phyloP scores from a whole-genome alignment of 2,797 vertebrate species.

The Varecia variegata region DNA sequence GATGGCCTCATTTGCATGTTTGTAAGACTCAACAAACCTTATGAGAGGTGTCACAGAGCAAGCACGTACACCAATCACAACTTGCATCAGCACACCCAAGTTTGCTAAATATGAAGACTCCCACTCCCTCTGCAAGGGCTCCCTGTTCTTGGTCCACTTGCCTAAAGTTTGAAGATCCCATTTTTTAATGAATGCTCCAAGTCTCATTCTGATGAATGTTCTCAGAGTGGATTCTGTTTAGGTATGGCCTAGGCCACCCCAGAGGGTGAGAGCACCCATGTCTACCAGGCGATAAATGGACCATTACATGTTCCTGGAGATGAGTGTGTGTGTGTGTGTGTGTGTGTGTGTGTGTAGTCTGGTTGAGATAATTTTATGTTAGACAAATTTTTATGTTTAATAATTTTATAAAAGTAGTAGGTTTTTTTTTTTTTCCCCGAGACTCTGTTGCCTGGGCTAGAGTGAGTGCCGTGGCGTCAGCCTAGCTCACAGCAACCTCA shows the following conservation, averaged over 20 bases:
- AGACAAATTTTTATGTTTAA: not conserved
- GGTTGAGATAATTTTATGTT: not conserved
- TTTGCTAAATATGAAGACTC: not conserved
- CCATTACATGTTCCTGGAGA: not conserved
- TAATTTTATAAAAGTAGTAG: not conserved
- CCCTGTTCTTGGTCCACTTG: not conserved
- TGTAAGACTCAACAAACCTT: no score
- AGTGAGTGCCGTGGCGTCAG: no score
- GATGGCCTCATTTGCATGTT: not conserved
- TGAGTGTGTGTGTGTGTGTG: not conserved
- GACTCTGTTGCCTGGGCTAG: no score
- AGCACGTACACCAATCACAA: not conserved
- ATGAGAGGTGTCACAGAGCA: no score
- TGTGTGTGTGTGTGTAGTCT: not conserved
- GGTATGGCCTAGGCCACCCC: not conserved
- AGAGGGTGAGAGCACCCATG: not conserved
- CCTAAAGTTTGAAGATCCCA: not conserved
- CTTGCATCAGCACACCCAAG: no score
- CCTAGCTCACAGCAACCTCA: no score
- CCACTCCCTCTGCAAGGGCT: not conserved
- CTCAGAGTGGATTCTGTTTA: not conserved
- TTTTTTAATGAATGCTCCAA: not conserved
- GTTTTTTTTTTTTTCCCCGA: no score
- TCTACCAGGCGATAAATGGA: rapidly evolving
- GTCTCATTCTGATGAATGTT: not conserved